Evolutionary conservation across 2,797 vertebrate species (phyloP), one percentile per base, ranked within the genome.

Genomic region (Cirrhinus mrigala): DNA sequence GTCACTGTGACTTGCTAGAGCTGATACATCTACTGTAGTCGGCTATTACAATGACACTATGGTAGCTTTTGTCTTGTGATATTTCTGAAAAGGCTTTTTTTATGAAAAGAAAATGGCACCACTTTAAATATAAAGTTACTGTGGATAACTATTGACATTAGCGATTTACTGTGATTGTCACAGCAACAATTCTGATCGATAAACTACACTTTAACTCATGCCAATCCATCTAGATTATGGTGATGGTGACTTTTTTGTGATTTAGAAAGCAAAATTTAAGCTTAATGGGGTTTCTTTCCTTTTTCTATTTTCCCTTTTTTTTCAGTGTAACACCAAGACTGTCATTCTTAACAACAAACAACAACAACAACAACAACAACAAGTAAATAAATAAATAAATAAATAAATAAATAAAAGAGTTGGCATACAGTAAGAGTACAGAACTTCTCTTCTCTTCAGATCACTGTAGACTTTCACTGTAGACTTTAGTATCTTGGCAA

Each of bases 101-200:
- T 6, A 46, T 40, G 6, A 76, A 83, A 75, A 37, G 15, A 76
- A 83, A 76, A 54, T 75, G 4, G 20, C 44, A 62, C 44, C 12
- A 18, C 10, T 62, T 58, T 16, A 56, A 81, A 64, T 33, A 15
- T 68, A 22, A 8, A 16, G 64, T 11, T 2, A 54, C 33, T 69
- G 11, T 10, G 20, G 20, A 14, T n/a, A 56, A 58, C 33, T 20
- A 10, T 14, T 18, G 6, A 20, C 44, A 48, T 46, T 6, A 50
- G 44, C 6, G 46, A 37, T 76, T 48, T 27, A 66, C 18, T 62
- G 3, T 33, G 14, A 76, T 22, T 60, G 10, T 7, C 58, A 52
- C 9, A 11, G 20, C 52, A 60, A 44, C 33, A 58, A 40, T 52
- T 68, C 9, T 37, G 27, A 81, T 29, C 2, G 1, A 66, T 20